Evolutionary conservation across 2,113 vertebrate species (phyloP), one percentile per base, ranked within the genome.

Genomic region (Cebus imitator): DNA sequence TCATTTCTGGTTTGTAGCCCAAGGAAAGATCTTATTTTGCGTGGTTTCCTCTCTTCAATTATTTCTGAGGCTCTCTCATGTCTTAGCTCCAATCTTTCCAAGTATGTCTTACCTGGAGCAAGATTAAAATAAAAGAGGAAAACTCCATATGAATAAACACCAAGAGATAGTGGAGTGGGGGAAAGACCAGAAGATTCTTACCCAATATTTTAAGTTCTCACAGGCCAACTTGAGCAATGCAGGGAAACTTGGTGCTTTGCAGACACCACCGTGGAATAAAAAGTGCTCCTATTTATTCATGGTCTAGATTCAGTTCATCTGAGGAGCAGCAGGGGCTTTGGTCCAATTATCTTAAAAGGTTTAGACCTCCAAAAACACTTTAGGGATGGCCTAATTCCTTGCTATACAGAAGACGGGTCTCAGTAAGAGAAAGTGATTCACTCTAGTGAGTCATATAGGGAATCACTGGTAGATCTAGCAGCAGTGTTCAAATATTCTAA

Each of bases 11-110:
- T 64, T 89, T 86, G 52, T 87, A n/a, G 21, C 3, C 6, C 17
- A 81, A 85, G 40, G 45, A 81, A 97, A 85, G 23, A 68, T 57
- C 35, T 75, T 85, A 85, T 40, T 93, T 96, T 82, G 32, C 30
- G 68, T 82, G 25, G 4, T 57, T 30, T 55, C 78, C n/a, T 82
- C 58, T 90, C 37, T 82, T 94, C 68, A 78, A 13, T 89, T 78
- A 85, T 86, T 96, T 94, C 84, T 83, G 25, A 90, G 40, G 8
- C 57, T 91, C 45, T 35, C 27, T 94, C 32, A 17, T 70, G 75
- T 18, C 6, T 95, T 87, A 90, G 30, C 45, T 40, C 25, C 70
- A 64, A 52, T 68, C 75, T 95, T 94, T 96, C 13, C 48, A 79
- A 58, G 55, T 75, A 50, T 61, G 6, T 73, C 92, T 80, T 27